Percentiles rank a stretch among this genome's conserved stretches.
Evolutionary conservation across 1,140 invertebrate genomes (phyloP).

Genomic region (Alviniconcha marisindica): DNA sequence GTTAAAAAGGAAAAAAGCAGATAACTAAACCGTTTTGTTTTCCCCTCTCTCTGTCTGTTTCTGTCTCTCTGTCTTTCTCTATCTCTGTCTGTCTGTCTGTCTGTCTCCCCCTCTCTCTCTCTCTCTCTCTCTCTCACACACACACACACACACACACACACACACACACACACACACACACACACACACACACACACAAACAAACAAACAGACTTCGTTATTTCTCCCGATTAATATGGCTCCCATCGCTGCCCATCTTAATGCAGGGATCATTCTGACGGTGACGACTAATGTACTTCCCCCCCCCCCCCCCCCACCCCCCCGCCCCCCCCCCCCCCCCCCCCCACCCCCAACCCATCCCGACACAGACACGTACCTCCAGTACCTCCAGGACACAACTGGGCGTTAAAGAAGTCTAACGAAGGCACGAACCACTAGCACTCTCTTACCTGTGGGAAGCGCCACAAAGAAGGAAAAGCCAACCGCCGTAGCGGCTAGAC

Average conservation of each 20-base stretch:
- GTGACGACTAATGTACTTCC: background rate
- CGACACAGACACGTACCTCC: background rate
- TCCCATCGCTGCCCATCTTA: no score
- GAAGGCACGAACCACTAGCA: background rate
- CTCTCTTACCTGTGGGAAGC: conserved; percentile 57
- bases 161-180: background rate
- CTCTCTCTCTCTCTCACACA: background rate
- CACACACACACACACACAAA: background rate
- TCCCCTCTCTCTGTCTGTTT: background rate
- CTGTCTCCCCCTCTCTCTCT: conserved; percentile 7
- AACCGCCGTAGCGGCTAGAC: conserved; percentile 56
- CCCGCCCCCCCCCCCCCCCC: background rate
- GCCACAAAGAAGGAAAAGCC: conserved; percentile 56
- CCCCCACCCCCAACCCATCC: background rate
- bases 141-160: conserved; percentile 13
- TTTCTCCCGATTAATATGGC: no score
- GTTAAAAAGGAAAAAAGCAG: no score
- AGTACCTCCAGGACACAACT: no score
- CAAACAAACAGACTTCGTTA: background rate
- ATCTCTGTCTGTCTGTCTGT: background rate
- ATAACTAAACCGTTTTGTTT: no score
- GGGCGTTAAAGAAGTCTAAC: no score
- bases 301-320: background rate
- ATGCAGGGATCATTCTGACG: no score
- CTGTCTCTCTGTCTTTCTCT: background rate